Conservation (phyloP, 2,888 invertebrate species). For the Steromphala cineraria region DNA sequence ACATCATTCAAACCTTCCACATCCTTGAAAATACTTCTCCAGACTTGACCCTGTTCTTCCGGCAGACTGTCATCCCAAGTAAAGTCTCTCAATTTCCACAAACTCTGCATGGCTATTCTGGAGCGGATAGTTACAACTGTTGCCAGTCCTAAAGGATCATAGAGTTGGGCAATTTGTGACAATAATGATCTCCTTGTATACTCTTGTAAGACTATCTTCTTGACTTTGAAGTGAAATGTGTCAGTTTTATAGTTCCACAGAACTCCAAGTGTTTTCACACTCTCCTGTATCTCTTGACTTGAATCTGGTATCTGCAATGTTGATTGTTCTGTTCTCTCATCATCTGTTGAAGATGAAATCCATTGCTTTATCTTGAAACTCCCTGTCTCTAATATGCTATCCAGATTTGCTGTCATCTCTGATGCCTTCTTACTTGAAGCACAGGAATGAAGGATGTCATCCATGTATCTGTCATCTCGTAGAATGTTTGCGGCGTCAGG, state of each 20-base stretch:
- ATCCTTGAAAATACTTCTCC: background rate
- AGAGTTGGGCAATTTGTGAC: too few relatives aligned
- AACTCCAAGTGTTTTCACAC: too few relatives aligned
- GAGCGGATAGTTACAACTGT: background rate
- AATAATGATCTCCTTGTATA: too few relatives aligned
- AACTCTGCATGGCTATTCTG: constrained; percentile 11
- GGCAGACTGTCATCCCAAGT: constrained; percentile 14
- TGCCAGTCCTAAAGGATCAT: constrained; percentile 1
- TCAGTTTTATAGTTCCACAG: too few relatives aligned
- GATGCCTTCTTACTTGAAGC: background rate
- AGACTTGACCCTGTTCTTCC: background rate
- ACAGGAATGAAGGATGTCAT: constrained; percentile 29
- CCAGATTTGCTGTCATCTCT: background rate
- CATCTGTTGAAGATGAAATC: background rate
- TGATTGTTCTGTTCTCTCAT: background rate
- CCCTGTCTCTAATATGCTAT: constrained; percentile 10
- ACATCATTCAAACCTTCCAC: background rate
- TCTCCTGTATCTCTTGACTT: too few relatives aligned
- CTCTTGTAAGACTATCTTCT: too few relatives aligned
- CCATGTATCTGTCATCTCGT: constrained; percentile 25
- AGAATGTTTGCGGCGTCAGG: constrained; percentile 22
- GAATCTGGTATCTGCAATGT: background rate
- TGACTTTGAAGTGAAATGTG: too few relatives aligned
- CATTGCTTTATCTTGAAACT: constrained; percentile 25
- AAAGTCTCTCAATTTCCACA: too few relatives aligned